These are phyloP conservation scores for Dicentrarchus labrax DNA, from an alignment of 2,113 vertebrate genomes.

Conservation along the genomic window DNA sequence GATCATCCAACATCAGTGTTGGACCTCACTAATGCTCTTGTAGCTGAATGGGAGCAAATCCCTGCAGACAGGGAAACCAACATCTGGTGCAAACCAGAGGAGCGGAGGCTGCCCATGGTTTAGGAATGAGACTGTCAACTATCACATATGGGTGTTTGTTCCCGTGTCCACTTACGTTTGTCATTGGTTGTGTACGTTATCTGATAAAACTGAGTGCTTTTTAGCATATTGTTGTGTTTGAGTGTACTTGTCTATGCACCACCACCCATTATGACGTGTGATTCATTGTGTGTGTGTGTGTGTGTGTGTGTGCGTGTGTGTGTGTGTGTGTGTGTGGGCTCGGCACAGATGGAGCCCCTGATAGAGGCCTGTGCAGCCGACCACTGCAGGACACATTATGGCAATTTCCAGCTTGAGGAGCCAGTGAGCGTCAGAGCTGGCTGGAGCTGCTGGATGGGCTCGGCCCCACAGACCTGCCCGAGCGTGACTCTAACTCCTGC, in stretches of 20 bases:
- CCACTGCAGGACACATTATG: constrained; percentile 69
- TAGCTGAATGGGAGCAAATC: not conserved
- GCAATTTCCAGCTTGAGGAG: constrained; percentile 71
- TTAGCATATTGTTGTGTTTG: not conserved
- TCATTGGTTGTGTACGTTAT: not conserved
- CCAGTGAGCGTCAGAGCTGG: constrained; percentile 47
- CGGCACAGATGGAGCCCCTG: constrained; percentile 61
- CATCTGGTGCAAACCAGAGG: not conserved
- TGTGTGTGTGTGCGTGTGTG: constrained; percentile 29
- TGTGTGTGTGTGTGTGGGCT: constrained; percentile 31
- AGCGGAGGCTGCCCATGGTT: not conserved
- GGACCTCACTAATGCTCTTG: not conserved
- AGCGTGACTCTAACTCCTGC: constrained; percentile 29
- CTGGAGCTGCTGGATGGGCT: constrained; percentile 37
- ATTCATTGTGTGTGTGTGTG: constrained; percentile 29
- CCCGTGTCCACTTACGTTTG: not conserved
- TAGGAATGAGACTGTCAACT: not conserved
- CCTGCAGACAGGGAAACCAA: not conserved
- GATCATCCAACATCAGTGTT: too few relatives aligned
- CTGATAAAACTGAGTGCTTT: not conserved
- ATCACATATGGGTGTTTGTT: not conserved
- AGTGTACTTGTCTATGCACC: not conserved
- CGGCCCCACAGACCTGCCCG: constrained; percentile 4
- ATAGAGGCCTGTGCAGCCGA: constrained; percentile 66
- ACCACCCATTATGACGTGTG: not conserved